Base-by-base conservation (phyloP, 2,888 invertebrate species). In the Halictus quadricinctus region DNA sequence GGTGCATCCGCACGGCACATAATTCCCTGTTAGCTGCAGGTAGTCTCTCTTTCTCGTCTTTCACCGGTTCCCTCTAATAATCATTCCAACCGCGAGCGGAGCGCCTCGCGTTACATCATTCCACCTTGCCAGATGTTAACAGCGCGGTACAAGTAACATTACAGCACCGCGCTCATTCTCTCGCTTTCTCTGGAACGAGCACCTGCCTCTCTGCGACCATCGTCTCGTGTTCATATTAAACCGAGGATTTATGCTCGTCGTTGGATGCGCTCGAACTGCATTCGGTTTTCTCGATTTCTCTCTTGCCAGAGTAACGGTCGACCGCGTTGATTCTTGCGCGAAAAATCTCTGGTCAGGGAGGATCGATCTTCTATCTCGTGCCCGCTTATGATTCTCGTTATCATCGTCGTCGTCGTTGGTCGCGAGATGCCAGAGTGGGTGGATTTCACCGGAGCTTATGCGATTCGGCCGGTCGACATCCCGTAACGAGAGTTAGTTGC, bases 151-250 rank as follows among this genome's bases (percentile, higher is more conserved):
- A 46, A 43, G 15, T 5, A 15, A n/a, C 36, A 25, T 80, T 41
- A 29, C 41, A 25, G 10, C 58, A 58, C 29, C 54, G 8, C 25
- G 10, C 43, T 21, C 36, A 13, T 36, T 29, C 64, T 72, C 76
- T 77, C 82, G 70, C 80, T 81, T 82, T 81, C 79, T 15, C 43
- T 36, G 60, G 18, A 29, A 29, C 54, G 50, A 10, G 66, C 69
- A 72, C 10, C 54, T 36, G 48, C 66, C 43, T 73, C 79, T n/a
- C 25, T 1, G 29, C 21, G 70, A 21, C 48, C 54, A 25, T 85
- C 81, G 87, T 87, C 87, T 81, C 84, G 87, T 84, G 84, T 89
- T 90, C 89, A 80, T 87, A 87, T 88, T 88, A 89, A 88, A 87
- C 87, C 83, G 85, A 85, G 86, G 88, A 89, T 88, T 89, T 89